phyloP scores from a whole-genome alignment of 2,797 vertebrate species.

The Borostomias antarcticus region DNA sequence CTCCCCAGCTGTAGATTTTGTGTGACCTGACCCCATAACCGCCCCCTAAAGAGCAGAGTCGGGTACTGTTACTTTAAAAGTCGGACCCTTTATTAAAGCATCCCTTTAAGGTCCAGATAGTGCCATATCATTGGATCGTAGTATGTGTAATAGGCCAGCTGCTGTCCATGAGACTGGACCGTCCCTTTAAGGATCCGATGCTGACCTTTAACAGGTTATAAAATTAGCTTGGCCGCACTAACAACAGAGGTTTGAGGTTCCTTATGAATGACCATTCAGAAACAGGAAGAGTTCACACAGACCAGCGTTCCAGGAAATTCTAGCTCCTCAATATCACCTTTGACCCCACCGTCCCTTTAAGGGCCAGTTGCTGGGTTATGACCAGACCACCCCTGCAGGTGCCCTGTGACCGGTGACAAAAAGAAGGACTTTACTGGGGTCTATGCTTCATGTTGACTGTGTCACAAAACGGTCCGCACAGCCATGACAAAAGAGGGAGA shows the following conservation, averaged over 20 bases:
- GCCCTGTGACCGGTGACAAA: not conserved
- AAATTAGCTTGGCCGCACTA: not conserved
- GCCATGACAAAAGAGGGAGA: no score
- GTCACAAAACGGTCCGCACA: no score
- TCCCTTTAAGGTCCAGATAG: slow-evolving; percentile 19
- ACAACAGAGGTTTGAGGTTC: not conserved
- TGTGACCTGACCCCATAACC: not conserved
- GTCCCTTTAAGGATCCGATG: not conserved
- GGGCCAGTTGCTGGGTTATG: not conserved
- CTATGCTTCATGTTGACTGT: not conserved
- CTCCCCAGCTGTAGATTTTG: not conserved
- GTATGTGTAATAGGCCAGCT: no score
- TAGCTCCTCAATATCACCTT: not conserved
- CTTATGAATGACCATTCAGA: not conserved
- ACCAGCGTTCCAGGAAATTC: not conserved
- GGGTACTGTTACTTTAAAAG: not conserved
- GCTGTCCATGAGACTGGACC: not conserved
- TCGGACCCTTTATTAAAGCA: not conserved
- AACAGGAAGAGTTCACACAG: not conserved
- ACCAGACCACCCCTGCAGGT: no score
- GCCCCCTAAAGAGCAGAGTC: not conserved
- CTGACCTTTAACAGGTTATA: not conserved
- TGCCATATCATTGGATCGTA: not conserved
- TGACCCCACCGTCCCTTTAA: not conserved
- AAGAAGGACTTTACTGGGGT: not conserved